Percentiles rank a stretch among this genome's conserved stretches.
phyloP scores from a whole-genome alignment of 1,140 invertebrate species.

The Pachypsylla venusta region DNA sequence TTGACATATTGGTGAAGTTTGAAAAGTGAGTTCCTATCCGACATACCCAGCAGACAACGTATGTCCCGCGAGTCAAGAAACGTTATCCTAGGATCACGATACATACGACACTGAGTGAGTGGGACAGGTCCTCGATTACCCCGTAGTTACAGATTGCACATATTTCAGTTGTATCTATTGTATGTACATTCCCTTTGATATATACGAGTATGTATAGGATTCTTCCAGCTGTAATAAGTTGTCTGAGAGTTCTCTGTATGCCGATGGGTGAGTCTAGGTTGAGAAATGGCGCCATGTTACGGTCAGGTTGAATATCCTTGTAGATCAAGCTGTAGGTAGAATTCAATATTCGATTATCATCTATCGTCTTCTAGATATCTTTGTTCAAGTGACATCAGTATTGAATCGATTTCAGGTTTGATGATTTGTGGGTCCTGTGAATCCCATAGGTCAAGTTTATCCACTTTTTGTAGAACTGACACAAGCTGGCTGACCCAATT shows the following conservation, averaged over 20 bases:
- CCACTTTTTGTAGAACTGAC: not conserved
- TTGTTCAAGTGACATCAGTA: not conserved
- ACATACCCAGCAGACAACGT: not conserved
- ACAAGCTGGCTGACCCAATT: not conserved
- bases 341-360: not conserved
- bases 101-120: not conserved
- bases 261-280: not conserved
- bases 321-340: not conserved
- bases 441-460: not conserved
- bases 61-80: not conserved
- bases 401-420: not conserved
- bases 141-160: not conserved
- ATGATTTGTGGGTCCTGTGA: not conserved
- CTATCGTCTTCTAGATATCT: not conserved
- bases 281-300: not conserved
- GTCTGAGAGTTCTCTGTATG: not conserved
- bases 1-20: not conserved
- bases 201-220: not conserved
- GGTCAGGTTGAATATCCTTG: not conserved
- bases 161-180: not conserved
- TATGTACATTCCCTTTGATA: not conserved
- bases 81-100: not conserved
- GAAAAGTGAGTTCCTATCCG: not conserved
- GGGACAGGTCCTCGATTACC: not conserved
- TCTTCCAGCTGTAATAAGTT: not conserved